phyloP scores from a whole-genome alignment of 2,888 invertebrate species.

The Maniola hyperantus region DNA sequence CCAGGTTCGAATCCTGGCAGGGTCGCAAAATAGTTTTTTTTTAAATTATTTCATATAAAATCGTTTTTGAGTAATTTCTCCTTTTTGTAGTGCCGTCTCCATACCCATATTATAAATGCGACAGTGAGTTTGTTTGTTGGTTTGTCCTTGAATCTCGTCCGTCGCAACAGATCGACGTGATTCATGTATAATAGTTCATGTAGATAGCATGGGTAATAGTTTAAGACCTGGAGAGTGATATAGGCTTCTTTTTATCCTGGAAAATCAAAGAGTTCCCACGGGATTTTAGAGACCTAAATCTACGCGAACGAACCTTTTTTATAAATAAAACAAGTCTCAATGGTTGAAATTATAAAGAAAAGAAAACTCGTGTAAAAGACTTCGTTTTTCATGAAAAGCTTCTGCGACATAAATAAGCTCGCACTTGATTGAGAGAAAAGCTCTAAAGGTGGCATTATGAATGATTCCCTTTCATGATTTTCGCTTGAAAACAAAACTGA shows the following conservation, averaged over 20 bases:
- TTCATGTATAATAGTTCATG: too few species aligned
- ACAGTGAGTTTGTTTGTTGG: too few species aligned
- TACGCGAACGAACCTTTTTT: too few species aligned
- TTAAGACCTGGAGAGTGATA: too few species aligned
- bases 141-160: too few species aligned
- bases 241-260: too few species aligned
- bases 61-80: not conserved
- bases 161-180: too few species aligned
- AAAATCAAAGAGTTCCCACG: too few species aligned
- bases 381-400: not conserved
- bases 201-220: too few species aligned
- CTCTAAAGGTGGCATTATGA: not conserved
- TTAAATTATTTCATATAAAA: not conserved
- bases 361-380: conserved; percentile 2
- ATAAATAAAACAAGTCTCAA: not conserved
- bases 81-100: too few species aligned
- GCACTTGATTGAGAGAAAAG: conserved; percentile 4
- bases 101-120: too few species aligned
- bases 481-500: conserved; percentile 12
- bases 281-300: too few species aligned
- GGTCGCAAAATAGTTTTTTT: conserved; percentile 60
- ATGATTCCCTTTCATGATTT: conserved; percentile 12
- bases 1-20: conserved; percentile 86
- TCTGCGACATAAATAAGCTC: conserved; percentile 4
- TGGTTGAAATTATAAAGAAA: not conserved